Percentiles rank a stretch among this genome's conserved stretches.
Evolutionary conservation across 2,888 invertebrate species (phyloP).

Genomic region (Hypomecis atomaria): DNA sequence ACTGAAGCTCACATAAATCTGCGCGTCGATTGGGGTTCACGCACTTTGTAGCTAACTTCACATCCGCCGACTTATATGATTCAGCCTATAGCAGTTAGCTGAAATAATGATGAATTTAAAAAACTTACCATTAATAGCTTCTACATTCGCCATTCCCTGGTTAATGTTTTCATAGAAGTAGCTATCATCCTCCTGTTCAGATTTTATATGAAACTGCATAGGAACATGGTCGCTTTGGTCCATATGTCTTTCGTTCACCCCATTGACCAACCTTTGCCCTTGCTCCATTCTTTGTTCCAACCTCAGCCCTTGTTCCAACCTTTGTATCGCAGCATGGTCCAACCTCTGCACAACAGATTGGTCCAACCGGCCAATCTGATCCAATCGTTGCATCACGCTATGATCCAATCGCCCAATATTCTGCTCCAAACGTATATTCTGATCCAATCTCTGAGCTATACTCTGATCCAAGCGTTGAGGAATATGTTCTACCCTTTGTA

Average conservation of each 20-base stretch:
- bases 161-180: slow-evolving; percentile 74
- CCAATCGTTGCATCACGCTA: slow-evolving; percentile 45
- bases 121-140: slow-evolving; percentile 65
- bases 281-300: slow-evolving; percentile 50
- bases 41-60: no score
- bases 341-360: slow-evolving; percentile 29
- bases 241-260: slow-evolving; percentile 52
- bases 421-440: slow-evolving; percentile 28
- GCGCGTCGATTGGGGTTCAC: no score
- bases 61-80: no score
- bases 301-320: slow-evolving; percentile 44
- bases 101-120: neutral
- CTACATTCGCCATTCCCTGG: slow-evolving; percentile 55
- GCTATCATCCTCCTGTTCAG: slow-evolving; percentile 75
- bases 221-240: slow-evolving; percentile 57
- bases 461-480: slow-evolving; percentile 37
- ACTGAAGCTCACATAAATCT: no score
- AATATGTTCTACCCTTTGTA: slow-evolving; percentile 33
- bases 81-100: neutral
- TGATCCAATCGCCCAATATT: slow-evolving; percentile 31
- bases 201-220: slow-evolving; percentile 74
- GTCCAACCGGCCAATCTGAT: slow-evolving; percentile 42
- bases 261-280: slow-evolving; percentile 46
- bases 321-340: slow-evolving; percentile 35
- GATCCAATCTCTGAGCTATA: slow-evolving; percentile 34